A percentile compares a stretch with the other conserved stretches of the same genome.
phyloP scores from a whole-genome alignment of 2,113 vertebrate species.

The Ciconia boyciana region DNA sequence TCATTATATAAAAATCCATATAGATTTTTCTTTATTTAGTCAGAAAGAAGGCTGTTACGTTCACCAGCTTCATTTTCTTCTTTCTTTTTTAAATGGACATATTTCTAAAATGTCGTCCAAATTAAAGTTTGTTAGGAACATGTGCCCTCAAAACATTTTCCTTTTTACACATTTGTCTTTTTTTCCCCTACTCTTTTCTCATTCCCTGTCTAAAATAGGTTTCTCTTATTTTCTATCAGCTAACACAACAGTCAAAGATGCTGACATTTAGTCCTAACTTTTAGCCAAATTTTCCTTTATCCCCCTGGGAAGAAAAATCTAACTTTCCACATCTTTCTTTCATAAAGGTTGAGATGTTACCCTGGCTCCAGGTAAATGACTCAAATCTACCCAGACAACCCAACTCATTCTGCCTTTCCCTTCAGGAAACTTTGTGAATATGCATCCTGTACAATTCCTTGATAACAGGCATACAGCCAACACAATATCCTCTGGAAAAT shows the following conservation, averaged over 20 bases:
- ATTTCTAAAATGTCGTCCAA: not conserved
- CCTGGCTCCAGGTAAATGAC: not conserved
- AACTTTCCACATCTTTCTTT: not conserved
- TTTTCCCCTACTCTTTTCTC: rapidly evolving
- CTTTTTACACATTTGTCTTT: not conserved
- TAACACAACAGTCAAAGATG: not conserved
- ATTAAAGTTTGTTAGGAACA: not conserved
- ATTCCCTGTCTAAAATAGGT: not conserved
- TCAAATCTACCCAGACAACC: not conserved
- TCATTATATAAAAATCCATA: not conserved
- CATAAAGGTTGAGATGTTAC: not conserved
- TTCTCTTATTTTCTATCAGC: not conserved
- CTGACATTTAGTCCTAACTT: not conserved
- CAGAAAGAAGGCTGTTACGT: not conserved
- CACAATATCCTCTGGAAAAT: constrained; percentile 20
- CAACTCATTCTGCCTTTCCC: not conserved
- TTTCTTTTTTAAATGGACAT: not conserved
- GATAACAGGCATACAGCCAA: not conserved
- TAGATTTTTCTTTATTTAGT: not conserved
- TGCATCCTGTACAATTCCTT: constrained; percentile 7
- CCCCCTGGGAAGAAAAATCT: not conserved
- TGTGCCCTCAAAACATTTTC: not conserved
- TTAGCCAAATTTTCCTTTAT: not conserved
- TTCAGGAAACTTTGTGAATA: constrained; percentile 19
- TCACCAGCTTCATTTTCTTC: not conserved